Percentiles rank a stretch among this genome's conserved stretches.
Evolutionary conservation across 2,888 invertebrate species (phyloP).

Genomic region (Lacanobia wlatinum): DNA sequence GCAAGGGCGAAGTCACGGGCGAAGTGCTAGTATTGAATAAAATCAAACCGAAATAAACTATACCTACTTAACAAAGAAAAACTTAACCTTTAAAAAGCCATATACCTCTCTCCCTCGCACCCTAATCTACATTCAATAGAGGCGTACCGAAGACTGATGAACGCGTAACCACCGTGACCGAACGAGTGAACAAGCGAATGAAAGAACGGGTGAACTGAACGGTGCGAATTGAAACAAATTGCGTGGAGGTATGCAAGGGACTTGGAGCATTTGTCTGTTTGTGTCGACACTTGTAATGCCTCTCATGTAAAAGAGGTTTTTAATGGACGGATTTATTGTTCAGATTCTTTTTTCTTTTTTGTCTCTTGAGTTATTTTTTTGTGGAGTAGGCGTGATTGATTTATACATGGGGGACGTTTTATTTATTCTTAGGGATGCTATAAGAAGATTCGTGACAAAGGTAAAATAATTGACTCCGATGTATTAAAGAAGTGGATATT

Average conservation of each 20-base stretch:
- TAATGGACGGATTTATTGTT: conserved; percentile 54
- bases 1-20: too few relatives aligned
- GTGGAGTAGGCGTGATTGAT: conserved; percentile 25
- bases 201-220: conserved; percentile 69
- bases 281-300: conserved; percentile 60
- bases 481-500: not conserved
- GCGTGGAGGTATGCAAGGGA: conserved; percentile 70
- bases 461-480: not conserved
- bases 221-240: conserved; percentile 78
- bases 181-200: conserved; percentile 53
- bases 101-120: conserved; percentile 22
- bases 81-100: not conserved
- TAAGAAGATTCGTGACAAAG: conserved; percentile 1
- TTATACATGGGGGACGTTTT: conserved; percentile 37
- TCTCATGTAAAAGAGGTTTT: conserved; percentile 50
- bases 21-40: too few relatives aligned
- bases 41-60: not conserved
- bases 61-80: not conserved
- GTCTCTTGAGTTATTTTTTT: conserved; percentile 8
- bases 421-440: conserved; percentile 9
- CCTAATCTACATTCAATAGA: conserved; percentile 57
- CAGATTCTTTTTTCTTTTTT: conserved; percentile 31
- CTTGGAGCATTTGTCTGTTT: conserved; percentile 67
- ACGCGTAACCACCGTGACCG: conserved; percentile 58
- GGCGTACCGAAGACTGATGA: conserved; percentile 59